phyloP scores from a whole-genome alignment of 2,888 invertebrate genomes.

The Himalopsyche tibetana region DNA sequence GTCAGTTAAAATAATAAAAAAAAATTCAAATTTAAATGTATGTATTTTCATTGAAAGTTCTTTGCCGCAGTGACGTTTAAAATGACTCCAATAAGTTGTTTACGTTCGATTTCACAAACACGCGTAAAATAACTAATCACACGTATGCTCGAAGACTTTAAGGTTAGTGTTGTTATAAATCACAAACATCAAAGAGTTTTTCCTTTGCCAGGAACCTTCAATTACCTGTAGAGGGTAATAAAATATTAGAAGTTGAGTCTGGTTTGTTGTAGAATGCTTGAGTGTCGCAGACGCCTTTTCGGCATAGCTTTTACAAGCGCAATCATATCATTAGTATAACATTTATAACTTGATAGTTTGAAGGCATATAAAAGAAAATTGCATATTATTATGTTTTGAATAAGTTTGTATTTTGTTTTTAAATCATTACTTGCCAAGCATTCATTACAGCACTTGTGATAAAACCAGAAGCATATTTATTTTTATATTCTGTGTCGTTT shows the following conservation, averaged over 20 bases:
- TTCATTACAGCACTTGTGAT: too few relatives aligned
- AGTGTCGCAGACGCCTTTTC: background rate
- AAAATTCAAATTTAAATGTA: too few relatives aligned
- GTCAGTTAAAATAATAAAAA: too few relatives aligned
- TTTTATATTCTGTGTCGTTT: too few relatives aligned
- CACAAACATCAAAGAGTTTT: constrained; percentile 18
- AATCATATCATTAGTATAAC: background rate
- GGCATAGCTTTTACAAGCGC: background rate
- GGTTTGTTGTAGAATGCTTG: background rate
- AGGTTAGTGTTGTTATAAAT: background rate
- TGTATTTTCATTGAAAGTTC: too few relatives aligned
- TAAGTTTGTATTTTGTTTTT: too few relatives aligned
- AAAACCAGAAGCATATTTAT: too few relatives aligned
- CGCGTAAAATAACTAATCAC: background rate
- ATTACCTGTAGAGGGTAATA: background rate
- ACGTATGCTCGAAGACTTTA: background rate
- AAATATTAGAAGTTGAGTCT: constrained; percentile 5
- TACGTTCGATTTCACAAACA: too few relatives aligned
- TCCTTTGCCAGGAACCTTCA: background rate
- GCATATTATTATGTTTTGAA: too few relatives aligned
- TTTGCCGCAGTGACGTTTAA: too few relatives aligned
- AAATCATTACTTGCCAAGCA: too few relatives aligned
- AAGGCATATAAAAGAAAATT: background rate
- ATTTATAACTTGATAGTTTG: background rate
- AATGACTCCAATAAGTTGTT: too few relatives aligned